Evolutionary conservation across 53 echinoderm and acorn worm species (phyloP).

Genomic region (Paracentrotus lividus): DNA sequence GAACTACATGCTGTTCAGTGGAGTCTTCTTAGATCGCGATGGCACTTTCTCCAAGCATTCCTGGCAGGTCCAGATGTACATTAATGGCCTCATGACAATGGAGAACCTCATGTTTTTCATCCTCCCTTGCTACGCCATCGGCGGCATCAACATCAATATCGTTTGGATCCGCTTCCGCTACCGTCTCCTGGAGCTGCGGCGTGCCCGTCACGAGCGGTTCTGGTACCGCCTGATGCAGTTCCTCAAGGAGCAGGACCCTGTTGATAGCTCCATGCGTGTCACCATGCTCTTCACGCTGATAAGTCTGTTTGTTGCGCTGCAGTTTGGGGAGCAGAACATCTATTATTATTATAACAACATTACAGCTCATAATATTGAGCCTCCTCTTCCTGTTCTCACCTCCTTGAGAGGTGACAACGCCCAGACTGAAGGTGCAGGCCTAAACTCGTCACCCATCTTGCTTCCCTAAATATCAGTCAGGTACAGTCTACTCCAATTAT

Average conservation of each 20-base stretch:
- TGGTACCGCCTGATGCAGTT: conserved; percentile 73
- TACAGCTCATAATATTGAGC: neutral
- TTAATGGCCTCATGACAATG: conserved; percentile 78
- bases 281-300: conserved; percentile 73
- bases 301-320: conserved; percentile 73
- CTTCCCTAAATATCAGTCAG: neutral
- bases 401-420: neutral
- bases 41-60: neutral
- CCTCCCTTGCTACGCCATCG: conserved; percentile 75
- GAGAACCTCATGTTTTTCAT: conserved; percentile 74
- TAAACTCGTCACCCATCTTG: neutral
- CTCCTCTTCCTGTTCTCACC: neutral
- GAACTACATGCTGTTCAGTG: conserved; percentile 76
- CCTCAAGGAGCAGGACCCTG: conserved; percentile 74
- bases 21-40: neutral
- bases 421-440: neutral
- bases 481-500: no score
- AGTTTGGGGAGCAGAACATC: conserved; percentile 74
- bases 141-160: conserved; percentile 73
- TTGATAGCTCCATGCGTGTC: conserved; percentile 38
- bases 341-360: conserved; percentile 7
- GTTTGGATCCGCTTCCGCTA: conserved; percentile 75
- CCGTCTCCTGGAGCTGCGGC: conserved; percentile 69
- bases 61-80: conserved; percentile 57
- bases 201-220: conserved; percentile 67